Evolutionary conservation across 1,140 invertebrate species (phyloP), one percentile per base, ranked within the genome.

Genomic region (Steinernema khuongi): DNA sequence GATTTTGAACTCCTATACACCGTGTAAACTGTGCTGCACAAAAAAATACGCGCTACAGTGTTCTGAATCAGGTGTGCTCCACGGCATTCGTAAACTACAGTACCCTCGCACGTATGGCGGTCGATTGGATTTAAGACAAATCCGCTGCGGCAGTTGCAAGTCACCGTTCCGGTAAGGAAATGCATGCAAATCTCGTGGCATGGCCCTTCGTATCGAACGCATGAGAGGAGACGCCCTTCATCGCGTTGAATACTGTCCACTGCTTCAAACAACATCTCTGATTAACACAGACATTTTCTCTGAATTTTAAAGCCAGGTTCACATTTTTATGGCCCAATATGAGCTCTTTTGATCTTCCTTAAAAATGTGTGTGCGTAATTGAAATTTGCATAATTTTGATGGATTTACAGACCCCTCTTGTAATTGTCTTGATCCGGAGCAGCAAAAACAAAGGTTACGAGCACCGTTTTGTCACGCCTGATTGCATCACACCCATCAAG

Each of bases 71-170:
- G 50, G 14, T n/a, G 14, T 26, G 50, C 50, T n/a, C 11, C 50
- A 11, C 11, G 14, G 22, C 50, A 7, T n/a, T 26, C 0, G 87
- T 88, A 74, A 89, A 89, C 2, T 87, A 80, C 0, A 81, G 71
- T 76, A 79, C 81, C 80, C 66, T 81, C 75, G 33, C 80, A 81
- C 68, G 68, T 44, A 66, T 81, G 80, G 22, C 60, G 81, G 72
- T 81, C 76, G 67, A 77, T 69, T 11, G 67, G 75, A 70, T 79
- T 68, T 32, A 79, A 43, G 7, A 26, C 11, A 73, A 67, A 79
- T n/a, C 79, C 79, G 41, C 36, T 30, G 22, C 44, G 22, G 44
- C 79, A 80, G n/a, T 67, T 32, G 69, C 79, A 80, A 19, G 30
- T 33, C 18, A 73, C 72, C n/a, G 43, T 33, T 33, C 72, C 72